Conservation (phyloP, 1,140 invertebrate genomes). For the Scaptomyza pallida region DNA sequence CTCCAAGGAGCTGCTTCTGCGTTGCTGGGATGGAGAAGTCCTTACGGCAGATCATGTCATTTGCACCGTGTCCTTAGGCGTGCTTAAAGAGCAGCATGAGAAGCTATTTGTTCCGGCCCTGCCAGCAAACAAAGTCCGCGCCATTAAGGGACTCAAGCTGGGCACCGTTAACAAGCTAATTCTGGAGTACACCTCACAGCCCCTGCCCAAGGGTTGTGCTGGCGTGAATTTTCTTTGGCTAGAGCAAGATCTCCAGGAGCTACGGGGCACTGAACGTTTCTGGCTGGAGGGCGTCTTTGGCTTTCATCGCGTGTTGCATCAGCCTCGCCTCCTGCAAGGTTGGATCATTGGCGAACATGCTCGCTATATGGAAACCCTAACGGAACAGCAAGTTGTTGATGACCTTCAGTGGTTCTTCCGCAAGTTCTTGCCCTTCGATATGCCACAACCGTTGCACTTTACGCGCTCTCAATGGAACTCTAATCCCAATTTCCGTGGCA, state of each 20-base stretch:
- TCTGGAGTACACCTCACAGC: constrained; percentile 87
- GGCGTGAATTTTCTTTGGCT: constrained; percentile 85
- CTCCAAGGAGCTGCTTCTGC: constrained; percentile 74
- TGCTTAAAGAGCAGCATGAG: constrained; percentile 87
- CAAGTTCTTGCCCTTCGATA: constrained; percentile 70
- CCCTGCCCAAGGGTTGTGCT: constrained; percentile 86
- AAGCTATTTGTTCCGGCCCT: constrained; percentile 87
- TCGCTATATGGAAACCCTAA: constrained; percentile 85
- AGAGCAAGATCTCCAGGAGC: constrained; percentile 82
- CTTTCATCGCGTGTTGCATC: constrained; percentile 87
- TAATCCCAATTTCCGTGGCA: constrained; percentile 88
- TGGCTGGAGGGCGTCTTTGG: constrained; percentile 88
- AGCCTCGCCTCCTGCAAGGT: constrained; percentile 88
- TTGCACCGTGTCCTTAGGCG: constrained; percentile 88
- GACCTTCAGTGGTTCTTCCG: constrained; percentile 84
- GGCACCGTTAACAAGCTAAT: constrained; percentile 91
- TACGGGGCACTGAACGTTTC: constrained; percentile 60
- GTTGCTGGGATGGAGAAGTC: constrained; percentile 86
- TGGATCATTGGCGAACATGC: constrained; percentile 86
- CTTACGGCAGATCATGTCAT: constrained; percentile 88
- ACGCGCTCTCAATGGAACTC: constrained; percentile 86
- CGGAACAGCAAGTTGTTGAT: constrained; percentile 84
- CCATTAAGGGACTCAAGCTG: constrained; percentile 88
- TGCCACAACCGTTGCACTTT: constrained; percentile 64
- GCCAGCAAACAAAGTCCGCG: constrained; percentile 86